A percentile compares a stretch with the other conserved stretches of the same genome.
Conservation (phyloP, 2,888 invertebrate genomes). For the Syrista parreyssii region DNA sequence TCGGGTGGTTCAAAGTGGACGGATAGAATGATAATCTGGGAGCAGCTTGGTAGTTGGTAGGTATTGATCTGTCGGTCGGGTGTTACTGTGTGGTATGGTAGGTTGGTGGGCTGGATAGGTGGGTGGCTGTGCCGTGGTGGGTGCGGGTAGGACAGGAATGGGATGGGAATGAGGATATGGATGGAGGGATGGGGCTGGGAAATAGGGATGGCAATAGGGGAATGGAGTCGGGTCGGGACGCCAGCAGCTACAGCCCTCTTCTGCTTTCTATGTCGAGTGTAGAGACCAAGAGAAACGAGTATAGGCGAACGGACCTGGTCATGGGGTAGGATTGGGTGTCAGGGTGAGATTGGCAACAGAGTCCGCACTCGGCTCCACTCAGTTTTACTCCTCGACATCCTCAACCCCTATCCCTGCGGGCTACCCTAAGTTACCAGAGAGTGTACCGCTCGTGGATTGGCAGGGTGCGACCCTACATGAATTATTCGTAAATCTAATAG, state of each 20-base stretch:
- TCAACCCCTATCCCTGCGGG: neutral
- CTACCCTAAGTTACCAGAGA: conserved; percentile 6
- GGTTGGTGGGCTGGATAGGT: conserved; percentile 52
- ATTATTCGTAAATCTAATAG: conserved; percentile 49
- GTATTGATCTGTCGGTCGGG: conserved; percentile 62
- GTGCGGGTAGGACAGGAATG: conserved; percentile 35
- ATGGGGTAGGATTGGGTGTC: conserved; percentile 43
- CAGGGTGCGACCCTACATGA: conserved; percentile 42
- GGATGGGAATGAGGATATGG: conserved; percentile 21
- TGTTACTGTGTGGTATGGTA: conserved; percentile 60
- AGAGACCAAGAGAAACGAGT: conserved; percentile 48
- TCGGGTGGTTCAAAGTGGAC: conserved; percentile 52
- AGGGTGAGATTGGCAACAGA: conserved; percentile 50
- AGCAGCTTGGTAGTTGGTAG: conserved; percentile 60
- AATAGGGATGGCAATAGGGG: conserved; percentile 19
- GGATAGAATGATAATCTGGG: conserved; percentile 61
- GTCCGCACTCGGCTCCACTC: conserved; percentile 4
- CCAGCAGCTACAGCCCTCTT: conserved; percentile 34
- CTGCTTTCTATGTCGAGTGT: conserved; percentile 18
- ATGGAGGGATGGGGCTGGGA: conserved; percentile 31
- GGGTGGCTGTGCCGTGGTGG: conserved; percentile 35
- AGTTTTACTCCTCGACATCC: neutral
- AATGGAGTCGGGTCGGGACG: conserved; percentile 40
- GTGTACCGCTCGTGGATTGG: conserved; percentile 29
- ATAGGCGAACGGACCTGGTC: conserved; percentile 48